Conservation (phyloP, 1,140 invertebrate genomes). For the Megathymus violae region DNA sequence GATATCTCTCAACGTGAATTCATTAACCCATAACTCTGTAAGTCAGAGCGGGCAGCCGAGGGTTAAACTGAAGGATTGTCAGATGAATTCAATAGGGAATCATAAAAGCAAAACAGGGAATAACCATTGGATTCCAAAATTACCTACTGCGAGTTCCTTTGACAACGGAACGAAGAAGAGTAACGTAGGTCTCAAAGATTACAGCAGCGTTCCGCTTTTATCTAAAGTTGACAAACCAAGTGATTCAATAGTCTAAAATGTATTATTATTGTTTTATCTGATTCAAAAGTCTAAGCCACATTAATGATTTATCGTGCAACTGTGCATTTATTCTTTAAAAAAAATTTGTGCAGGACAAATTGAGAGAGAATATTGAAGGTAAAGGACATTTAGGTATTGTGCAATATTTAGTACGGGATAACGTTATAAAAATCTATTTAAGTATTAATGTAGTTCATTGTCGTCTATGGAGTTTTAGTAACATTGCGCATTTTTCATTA, state of each 20-base stretch:
- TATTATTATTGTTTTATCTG: too few relatives aligned
- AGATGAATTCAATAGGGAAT: slow-evolving; percentile 63
- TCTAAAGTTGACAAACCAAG: slow-evolving; percentile 70
- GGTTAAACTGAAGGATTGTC: slow-evolving; percentile 73
- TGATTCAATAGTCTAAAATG: slow-evolving; percentile 74
- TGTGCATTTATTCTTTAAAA: too few relatives aligned
- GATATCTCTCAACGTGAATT: slow-evolving; percentile 70
- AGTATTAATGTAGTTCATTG: too few relatives aligned
- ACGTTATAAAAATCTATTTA: too few relatives aligned
- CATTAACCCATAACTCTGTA: slow-evolving; percentile 68
- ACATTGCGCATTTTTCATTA: too few relatives aligned
- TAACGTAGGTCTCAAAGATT: slow-evolving; percentile 71
- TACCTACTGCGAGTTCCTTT: slow-evolving; percentile 76
- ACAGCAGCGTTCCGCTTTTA: slow-evolving; percentile 75
- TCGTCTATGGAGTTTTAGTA: too few relatives aligned
- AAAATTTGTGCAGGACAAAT: too few relatives aligned
- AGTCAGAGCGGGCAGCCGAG: slow-evolving; percentile 62
- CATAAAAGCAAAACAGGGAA: slow-evolving; percentile 77
- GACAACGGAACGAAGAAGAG: slow-evolving; percentile 68
- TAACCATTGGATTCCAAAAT: slow-evolving; percentile 79
- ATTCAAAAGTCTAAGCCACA: too few relatives aligned
- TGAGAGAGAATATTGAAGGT: too few relatives aligned
- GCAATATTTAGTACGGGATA: too few relatives aligned
- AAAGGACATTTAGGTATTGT: too few relatives aligned
- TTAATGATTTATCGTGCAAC: too few relatives aligned